phyloP scores from a whole-genome alignment of 2,888 invertebrate species.

The Sarcophaga rosellei region DNA sequence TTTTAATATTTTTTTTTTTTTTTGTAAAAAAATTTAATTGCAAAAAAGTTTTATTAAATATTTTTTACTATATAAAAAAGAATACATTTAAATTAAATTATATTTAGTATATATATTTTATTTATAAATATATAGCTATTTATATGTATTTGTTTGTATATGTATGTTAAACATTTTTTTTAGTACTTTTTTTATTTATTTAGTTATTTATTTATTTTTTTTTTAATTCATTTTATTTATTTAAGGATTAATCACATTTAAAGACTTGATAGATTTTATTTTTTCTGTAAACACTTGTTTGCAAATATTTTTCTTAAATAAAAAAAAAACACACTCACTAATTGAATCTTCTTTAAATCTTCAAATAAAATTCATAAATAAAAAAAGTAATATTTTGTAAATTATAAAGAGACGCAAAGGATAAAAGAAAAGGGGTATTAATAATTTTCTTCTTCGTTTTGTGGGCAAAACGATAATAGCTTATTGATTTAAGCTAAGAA shows the following conservation, averaged over 20 bases:
- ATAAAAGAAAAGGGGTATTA: slow-evolving; percentile 17
- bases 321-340: neutral
- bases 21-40: slow-evolving; percentile 39
- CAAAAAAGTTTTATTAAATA: slow-evolving; percentile 47
- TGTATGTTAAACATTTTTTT: slow-evolving; percentile 48
- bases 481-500: no score
- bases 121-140: slow-evolving; percentile 41
- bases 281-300: neutral
- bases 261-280: slow-evolving; percentile 53
- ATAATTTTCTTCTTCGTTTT: no score
- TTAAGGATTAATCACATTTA: slow-evolving; percentile 57
- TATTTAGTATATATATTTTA: neutral
- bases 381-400: slow-evolving; percentile 9
- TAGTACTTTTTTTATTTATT: neutral
- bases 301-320: neutral
- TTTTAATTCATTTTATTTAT: slow-evolving; percentile 46
- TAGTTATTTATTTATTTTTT: neutral
- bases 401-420: slow-evolving; percentile 8
- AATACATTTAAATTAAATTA: slow-evolving; percentile 49
- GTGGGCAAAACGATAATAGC: no score
- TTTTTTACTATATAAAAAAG: slow-evolving; percentile 56
- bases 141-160: slow-evolving; percentile 26
- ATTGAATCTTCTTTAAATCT: no score
- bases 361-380: no score
- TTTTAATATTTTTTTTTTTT: slow-evolving; percentile 58